Evolutionary conservation across 1,140 invertebrate species (phyloP).

Genomic region (Dryas iulia): DNA sequence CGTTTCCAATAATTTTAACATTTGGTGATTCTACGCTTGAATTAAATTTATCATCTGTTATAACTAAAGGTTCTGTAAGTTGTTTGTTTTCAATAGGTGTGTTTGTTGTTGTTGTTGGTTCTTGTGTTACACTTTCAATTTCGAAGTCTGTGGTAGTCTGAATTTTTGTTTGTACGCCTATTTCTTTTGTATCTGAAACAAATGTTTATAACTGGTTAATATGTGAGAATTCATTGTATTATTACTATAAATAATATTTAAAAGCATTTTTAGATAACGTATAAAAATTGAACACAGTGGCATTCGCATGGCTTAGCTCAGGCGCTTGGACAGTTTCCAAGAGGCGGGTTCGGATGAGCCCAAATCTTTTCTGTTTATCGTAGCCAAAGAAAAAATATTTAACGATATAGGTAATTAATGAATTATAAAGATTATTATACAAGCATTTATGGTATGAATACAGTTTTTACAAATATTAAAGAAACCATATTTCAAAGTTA

Average conservation of each 20-base stretch:
- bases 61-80: neutral
- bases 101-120: slow-evolving; percentile 7
- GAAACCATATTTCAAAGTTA: too few relatives aligned
- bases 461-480: too few relatives aligned
- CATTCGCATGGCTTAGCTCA: too few relatives aligned
- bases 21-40: slow-evolving; percentile 32
- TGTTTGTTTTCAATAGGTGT: slow-evolving; percentile 6
- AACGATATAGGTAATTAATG: too few relatives aligned
- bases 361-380: too few relatives aligned
- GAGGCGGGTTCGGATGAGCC: too few relatives aligned
- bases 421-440: too few relatives aligned
- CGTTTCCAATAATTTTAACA: slow-evolving; percentile 44
- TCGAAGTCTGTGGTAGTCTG: slow-evolving; percentile 40
- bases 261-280: too few relatives aligned
- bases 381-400: too few relatives aligned
- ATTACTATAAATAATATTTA: neutral
- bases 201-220: slow-evolving; percentile 15
- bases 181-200: slow-evolving; percentile 59
- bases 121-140: slow-evolving; percentile 25
- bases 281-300: too few relatives aligned
- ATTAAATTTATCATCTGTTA: slow-evolving; percentile 28
- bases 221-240: neutral
- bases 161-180: slow-evolving; percentile 37
- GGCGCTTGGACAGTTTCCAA: too few relatives aligned
- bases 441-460: too few relatives aligned